phyloP scores from a whole-genome alignment of 64 coral and sea anemone genomes.

The Dendronephthya gigantea region DNA sequence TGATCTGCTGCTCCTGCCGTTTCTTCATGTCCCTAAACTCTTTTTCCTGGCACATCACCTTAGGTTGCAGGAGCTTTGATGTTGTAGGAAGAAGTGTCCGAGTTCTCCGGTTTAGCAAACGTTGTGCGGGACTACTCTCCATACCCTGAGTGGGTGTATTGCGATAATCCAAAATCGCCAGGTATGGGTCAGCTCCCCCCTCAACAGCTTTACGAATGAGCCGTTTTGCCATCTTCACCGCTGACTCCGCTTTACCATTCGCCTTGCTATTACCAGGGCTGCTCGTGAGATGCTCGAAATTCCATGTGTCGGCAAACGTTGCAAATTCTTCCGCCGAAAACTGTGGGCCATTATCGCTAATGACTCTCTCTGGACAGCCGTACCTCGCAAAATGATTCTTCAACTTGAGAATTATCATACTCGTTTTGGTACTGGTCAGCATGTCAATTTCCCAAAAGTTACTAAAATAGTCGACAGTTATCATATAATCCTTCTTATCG shows the following conservation, averaged over 20 bases:
- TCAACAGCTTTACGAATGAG: slow-evolving; percentile 33
- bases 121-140: slow-evolving; percentile 20
- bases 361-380: background rate
- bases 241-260: slow-evolving; percentile 30
- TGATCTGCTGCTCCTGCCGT: background rate
- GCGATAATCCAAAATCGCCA: slow-evolving; percentile 37
- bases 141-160: slow-evolving; percentile 34
- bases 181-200: slow-evolving; percentile 28
- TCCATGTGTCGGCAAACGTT: background rate
- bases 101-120: slow-evolving; percentile 18
- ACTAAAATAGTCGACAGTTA: background rate
- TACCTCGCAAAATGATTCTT: background rate
- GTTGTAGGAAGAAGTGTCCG: slow-evolving; percentile 35
- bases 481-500: background rate
- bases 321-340: background rate
- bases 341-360: background rate
- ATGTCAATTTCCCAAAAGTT: background rate
- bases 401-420: background rate
- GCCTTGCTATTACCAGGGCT: background rate
- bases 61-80: slow-evolving; percentile 8
- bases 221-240: slow-evolving; percentile 33
- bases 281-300: background rate
- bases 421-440: background rate
- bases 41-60: background rate
- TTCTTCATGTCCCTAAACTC: background rate